Percentiles rank a stretch among this genome's conserved stretches.
Conservation (phyloP, 1,140 invertebrate species). For the Contarinia nasturtii region DNA sequence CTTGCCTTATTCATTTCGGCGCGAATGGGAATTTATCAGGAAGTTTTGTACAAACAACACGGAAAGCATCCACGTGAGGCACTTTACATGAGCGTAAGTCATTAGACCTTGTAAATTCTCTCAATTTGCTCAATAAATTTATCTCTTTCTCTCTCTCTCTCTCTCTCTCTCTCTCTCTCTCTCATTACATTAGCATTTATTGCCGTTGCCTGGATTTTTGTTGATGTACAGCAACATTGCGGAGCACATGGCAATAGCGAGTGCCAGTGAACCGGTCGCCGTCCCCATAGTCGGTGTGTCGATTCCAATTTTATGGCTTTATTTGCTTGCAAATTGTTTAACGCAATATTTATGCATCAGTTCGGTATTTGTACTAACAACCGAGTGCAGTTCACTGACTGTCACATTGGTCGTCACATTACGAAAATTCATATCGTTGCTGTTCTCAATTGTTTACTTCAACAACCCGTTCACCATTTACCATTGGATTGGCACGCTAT, state of each 20-base stretch:
- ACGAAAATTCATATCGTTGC: slow-evolving; percentile 82
- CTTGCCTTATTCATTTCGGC: slow-evolving; percentile 84
- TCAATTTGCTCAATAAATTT: too few species aligned
- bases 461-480: slow-evolving; percentile 78
- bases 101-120: slow-evolving; percentile 2
- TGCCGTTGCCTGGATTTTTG: slow-evolving; percentile 73
- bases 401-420: slow-evolving; percentile 92
- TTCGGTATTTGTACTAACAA: slow-evolving; percentile 84
- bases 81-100: slow-evolving; percentile 66
- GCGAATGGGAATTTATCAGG: slow-evolving; percentile 92
- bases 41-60: slow-evolving; percentile 64
- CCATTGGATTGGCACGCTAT: slow-evolving; percentile 81
- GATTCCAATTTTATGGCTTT: slow-evolving; percentile 58
- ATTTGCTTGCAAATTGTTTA: slow-evolving; percentile 67
- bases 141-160: too few species aligned
- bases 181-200: too few species aligned
- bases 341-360: slow-evolving; percentile 93
- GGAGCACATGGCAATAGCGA: slow-evolving; percentile 42
- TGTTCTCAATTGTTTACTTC: slow-evolving; percentile 94
- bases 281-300: slow-evolving; percentile 26
- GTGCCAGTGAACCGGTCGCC: slow-evolving; percentile 30
- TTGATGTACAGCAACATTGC: slow-evolving; percentile 54
- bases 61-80: slow-evolving; percentile 93
- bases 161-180: too few species aligned
- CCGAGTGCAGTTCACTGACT: slow-evolving; percentile 82